A percentile compares a stretch with the other conserved stretches of the same genome.
phyloP scores from a whole-genome alignment of 2,888 invertebrate genomes.

The Erpobdella octoculata region DNA sequence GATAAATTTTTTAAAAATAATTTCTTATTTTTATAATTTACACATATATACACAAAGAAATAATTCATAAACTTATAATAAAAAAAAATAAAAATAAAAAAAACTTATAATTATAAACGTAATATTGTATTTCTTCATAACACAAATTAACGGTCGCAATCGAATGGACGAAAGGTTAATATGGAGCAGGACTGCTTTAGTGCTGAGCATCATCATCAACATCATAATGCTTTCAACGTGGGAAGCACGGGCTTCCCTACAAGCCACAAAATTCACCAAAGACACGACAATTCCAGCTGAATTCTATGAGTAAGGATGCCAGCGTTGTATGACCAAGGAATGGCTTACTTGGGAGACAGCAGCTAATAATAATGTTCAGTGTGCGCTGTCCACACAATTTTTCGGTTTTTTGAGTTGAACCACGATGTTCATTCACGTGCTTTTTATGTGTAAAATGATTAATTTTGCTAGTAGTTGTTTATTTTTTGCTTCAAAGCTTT shows the following conservation, averaged over 20 bases:
- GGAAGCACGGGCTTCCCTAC: slow-evolving; percentile 37
- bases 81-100: too few species aligned
- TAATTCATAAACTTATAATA: too few species aligned
- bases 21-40: not conserved
- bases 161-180: slow-evolving; percentile 22
- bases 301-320: slow-evolving; percentile 29
- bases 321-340: not conserved
- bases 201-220: slow-evolving; percentile 39
- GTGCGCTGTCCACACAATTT: too few species aligned
- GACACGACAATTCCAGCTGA: slow-evolving; percentile 22
- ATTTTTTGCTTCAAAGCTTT: too few species aligned
- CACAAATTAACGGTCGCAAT: not conserved
- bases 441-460: too few species aligned
- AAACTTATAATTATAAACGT: too few species aligned
- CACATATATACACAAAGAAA: not conserved
- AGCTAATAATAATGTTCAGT: too few species aligned
- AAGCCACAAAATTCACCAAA: not conserved
- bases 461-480: too few species aligned
- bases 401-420: too few species aligned
- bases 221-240: slow-evolving; percentile 39
- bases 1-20: not conserved
- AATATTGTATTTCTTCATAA: too few species aligned
- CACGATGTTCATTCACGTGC: too few species aligned
- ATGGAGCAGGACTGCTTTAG: slow-evolving; percentile 35
- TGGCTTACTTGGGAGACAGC: too few species aligned